Conservation (phyloP, 2,113 vertebrate species). For the Sardina pilchardus region DNA sequence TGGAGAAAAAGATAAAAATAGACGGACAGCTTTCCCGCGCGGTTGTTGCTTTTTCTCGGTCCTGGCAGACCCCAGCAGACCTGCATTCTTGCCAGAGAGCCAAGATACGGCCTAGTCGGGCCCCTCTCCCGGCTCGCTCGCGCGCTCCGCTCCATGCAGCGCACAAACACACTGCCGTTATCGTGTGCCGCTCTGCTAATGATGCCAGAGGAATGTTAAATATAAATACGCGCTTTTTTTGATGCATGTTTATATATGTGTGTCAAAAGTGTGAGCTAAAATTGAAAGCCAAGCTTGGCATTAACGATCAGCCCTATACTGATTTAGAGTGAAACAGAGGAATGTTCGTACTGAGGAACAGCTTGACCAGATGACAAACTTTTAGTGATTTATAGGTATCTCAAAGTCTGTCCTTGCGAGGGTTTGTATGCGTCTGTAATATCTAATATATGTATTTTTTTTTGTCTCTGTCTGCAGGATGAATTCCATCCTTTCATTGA, state of each 20-base stretch:
- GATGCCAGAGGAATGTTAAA: constrained; percentile 2
- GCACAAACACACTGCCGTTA: constrained; percentile 32
- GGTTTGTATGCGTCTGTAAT: not conserved
- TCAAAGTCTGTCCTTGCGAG: not conserved
- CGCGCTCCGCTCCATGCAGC: not conserved
- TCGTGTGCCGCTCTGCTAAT: constrained; percentile 26
- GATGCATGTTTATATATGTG: not conserved
- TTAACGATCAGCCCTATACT: not conserved
- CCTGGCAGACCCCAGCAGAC: constrained; percentile 58
- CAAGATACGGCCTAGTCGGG: constrained; percentile 52
- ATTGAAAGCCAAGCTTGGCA: not conserved
- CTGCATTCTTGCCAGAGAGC: constrained; percentile 58
- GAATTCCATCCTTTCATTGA: constrained; percentile 99
- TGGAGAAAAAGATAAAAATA: constrained; percentile 58
- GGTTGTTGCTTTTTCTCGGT: constrained; percentile 52
- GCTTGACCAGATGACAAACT: not conserved
- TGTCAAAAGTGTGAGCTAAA: not conserved
- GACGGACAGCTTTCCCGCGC: constrained; percentile 45
- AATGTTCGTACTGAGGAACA: not conserved
- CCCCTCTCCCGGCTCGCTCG: constrained; percentile 29
- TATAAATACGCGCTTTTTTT: constrained; percentile 1
- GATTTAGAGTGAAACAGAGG: not conserved
- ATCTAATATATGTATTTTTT: not conserved
- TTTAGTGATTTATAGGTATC: not conserved
- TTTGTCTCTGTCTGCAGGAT: constrained; percentile 76